phyloP scores from a whole-genome alignment of 2,888 invertebrate genomes.

The Eremobia ochroleuca region DNA sequence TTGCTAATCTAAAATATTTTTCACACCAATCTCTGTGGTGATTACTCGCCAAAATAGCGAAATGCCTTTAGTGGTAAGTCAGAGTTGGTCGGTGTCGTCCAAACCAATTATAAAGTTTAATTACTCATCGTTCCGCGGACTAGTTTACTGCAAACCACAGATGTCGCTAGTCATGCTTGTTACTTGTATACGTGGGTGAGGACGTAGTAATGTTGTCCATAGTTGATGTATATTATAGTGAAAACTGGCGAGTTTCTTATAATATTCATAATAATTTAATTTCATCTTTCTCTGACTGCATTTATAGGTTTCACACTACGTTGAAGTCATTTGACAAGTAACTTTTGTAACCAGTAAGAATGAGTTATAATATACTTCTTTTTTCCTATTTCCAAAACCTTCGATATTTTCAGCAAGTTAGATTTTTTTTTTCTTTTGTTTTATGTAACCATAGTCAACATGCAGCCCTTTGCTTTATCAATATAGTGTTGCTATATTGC shows the following conservation, averaged over 20 bases:
- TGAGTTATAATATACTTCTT: not conserved
- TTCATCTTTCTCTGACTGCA: not conserved
- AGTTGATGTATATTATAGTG: constrained; percentile 16
- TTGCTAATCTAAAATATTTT: constrained; percentile 51
- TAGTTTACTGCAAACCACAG: constrained; percentile 68
- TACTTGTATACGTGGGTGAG: constrained; percentile 32
- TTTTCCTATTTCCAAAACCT: too few relatives aligned
- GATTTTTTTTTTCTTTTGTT: not conserved
- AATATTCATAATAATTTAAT: not conserved
- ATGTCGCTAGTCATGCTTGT: constrained; percentile 58
- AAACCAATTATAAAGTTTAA: constrained; percentile 82
- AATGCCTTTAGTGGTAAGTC: constrained; percentile 59
- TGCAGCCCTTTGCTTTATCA: not conserved
- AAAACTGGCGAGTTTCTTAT: not conserved
- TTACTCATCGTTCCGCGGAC: constrained; percentile 74
- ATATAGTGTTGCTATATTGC: not conserved
- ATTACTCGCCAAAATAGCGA: constrained; percentile 59
- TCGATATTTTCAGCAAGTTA: not conserved
- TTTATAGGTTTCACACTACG: not conserved
- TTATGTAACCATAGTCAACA: too few relatives aligned
- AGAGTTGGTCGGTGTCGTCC: constrained; percentile 66
- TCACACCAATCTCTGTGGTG: constrained; percentile 37
- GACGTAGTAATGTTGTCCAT: constrained; percentile 8
- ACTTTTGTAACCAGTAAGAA: not conserved
- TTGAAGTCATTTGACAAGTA: too few relatives aligned